Conservation (phyloP, 1,140 invertebrate genomes). For the Lerema accius region DNA sequence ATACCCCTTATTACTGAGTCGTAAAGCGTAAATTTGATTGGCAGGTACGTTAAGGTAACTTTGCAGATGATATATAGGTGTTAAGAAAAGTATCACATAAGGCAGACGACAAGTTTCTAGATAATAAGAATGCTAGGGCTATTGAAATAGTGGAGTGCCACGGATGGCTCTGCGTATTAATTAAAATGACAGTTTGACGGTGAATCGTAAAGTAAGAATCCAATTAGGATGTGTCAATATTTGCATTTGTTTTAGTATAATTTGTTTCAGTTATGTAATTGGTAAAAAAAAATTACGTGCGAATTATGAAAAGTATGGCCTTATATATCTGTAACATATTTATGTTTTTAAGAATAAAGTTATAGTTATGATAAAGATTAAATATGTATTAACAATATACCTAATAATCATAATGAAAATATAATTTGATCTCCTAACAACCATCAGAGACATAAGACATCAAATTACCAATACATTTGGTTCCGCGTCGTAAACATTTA, state of each 20-base stretch:
- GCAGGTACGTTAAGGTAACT: background rate
- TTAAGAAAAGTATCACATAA: slow-evolving; percentile 52
- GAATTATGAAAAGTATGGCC: too few relatives aligned
- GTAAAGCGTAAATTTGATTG: slow-evolving; percentile 12
- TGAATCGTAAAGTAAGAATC: slow-evolving; percentile 4
- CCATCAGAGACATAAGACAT: too few relatives aligned
- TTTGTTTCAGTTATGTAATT: too few relatives aligned
- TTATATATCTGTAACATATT: too few relatives aligned
- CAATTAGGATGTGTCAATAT: slow-evolving; percentile 14
- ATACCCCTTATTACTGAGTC: background rate
- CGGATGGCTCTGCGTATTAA: slow-evolving; percentile 26
- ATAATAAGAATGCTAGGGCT: slow-evolving; percentile 28
- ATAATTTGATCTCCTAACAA: too few relatives aligned
- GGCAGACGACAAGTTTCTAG: slow-evolving; percentile 44
- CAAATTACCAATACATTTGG: background rate
- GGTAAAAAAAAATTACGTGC: too few relatives aligned
- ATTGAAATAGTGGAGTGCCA: slow-evolving; percentile 13
- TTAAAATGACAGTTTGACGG: slow-evolving; percentile 20
- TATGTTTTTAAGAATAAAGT: too few relatives aligned
- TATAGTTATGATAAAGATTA: too few relatives aligned
- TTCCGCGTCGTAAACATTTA: slow-evolving; percentile 1
- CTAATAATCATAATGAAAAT: too few relatives aligned
- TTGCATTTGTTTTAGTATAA: too few relatives aligned
- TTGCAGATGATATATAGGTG: slow-evolving; percentile 41
- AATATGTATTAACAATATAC: too few relatives aligned